phyloP scores from a whole-genome alignment of 2,113 vertebrate species.

The Mystacornis crossleyi region DNA sequence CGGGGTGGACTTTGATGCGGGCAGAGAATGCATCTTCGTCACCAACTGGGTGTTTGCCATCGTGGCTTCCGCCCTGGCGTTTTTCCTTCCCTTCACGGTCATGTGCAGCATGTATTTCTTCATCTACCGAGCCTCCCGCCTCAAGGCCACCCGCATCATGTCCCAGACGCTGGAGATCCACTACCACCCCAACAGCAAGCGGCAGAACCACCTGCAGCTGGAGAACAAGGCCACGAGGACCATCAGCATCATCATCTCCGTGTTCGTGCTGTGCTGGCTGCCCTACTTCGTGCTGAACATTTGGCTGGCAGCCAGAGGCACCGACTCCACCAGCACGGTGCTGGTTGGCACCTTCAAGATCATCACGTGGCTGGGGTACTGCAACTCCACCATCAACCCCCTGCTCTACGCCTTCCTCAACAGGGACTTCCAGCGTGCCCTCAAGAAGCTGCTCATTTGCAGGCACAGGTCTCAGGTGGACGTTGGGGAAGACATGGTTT shows the following conservation, averaged over 20 bases:
- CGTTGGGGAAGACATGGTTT: constrained; percentile 74
- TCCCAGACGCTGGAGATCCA: constrained; percentile 74
- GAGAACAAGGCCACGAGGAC: constrained; percentile 80
- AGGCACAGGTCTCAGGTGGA: constrained; percentile 72
- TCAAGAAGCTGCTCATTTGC: constrained; percentile 80
- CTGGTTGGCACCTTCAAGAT: constrained; percentile 66
- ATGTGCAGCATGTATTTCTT: constrained; percentile 81
- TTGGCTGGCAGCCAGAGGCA: constrained; percentile 77
- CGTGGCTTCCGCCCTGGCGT: constrained; percentile 70
- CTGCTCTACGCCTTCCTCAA: constrained; percentile 76
- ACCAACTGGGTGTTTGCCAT: constrained; percentile 79
- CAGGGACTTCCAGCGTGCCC: constrained; percentile 77
- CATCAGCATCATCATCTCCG: constrained; percentile 84
- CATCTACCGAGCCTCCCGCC: constrained; percentile 73
- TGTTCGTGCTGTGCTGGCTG: constrained; percentile 89
- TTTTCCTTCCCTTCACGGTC: constrained; percentile 72
- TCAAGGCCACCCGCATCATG: constrained; percentile 72
- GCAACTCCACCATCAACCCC: constrained; percentile 77
- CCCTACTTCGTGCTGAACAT: constrained; percentile 89
- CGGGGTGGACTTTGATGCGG: constrained; percentile 51
- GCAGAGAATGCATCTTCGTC: constrained; percentile 73
- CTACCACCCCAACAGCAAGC: constrained; percentile 76
- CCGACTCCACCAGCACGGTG: constrained; percentile 55
- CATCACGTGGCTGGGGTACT: constrained; percentile 76
- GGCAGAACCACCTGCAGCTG: constrained; percentile 76